A percentile compares a stretch with the other conserved stretches of the same genome.
Evolutionary conservation across 2,888 invertebrate species (phyloP).

Genomic region (Tachystola acroxantha): DNA sequence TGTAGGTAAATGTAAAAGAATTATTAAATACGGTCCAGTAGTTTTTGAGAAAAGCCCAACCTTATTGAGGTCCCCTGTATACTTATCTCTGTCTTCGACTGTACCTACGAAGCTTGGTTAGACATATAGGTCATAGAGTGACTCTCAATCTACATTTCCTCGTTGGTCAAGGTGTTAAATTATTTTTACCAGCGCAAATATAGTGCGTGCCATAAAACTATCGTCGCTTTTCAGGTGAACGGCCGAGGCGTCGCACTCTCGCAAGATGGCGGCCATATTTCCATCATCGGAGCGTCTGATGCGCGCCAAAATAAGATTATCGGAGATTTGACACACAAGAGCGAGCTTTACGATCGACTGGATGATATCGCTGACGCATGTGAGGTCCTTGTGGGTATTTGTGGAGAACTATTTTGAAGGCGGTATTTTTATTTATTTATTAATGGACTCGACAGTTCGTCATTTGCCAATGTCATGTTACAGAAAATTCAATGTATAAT

Average conservation of each 20-base stretch:
- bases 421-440: too few species aligned
- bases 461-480: too few species aligned
- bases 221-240: slow-evolving; percentile 71
- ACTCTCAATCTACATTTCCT: neutral
- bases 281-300: slow-evolving; percentile 69
- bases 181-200: slow-evolving; percentile 65
- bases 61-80: too few species aligned
- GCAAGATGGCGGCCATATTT: slow-evolving; percentile 70
- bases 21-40: too few species aligned
- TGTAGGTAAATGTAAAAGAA: too few species aligned
- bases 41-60: too few species aligned
- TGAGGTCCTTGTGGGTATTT: slow-evolving; percentile 58
- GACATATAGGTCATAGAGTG: too few species aligned
- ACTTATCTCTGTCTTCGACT: too few species aligned
- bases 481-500: too few species aligned
- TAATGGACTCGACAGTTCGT: too few species aligned
- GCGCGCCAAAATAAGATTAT: slow-evolving; percentile 77
- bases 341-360: slow-evolving; percentile 57
- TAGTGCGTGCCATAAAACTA: slow-evolving; percentile 59
- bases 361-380: slow-evolving; percentile 61
- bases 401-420: slow-evolving; percentile 36
- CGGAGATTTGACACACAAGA: slow-evolving; percentile 72
- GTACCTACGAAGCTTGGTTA: too few species aligned
- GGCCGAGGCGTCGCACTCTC: slow-evolving; percentile 55
- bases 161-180: slow-evolving; percentile 59